phyloP scores from a whole-genome alignment of 2,797 vertebrate species.

The Pterois miles region DNA sequence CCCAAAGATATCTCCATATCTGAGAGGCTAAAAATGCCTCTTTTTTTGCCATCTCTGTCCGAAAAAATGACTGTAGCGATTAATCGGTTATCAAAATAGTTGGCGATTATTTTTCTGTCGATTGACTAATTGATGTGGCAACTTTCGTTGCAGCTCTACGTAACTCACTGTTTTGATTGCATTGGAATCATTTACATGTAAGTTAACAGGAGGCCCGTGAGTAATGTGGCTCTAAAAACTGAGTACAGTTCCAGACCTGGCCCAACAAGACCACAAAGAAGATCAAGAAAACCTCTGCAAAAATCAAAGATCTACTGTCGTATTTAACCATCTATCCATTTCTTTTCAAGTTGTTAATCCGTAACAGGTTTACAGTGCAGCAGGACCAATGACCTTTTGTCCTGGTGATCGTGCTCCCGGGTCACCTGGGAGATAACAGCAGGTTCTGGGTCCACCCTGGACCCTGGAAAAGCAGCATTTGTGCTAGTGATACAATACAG shows the following conservation, averaged over 20 bases:
- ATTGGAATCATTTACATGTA: background rate
- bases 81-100: too few relatives aligned
- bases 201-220: background rate
- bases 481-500: background rate
- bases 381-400: background rate
- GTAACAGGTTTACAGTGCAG: background rate
- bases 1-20: too few relatives aligned
- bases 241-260: background rate
- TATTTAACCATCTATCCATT: background rate
- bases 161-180: background rate
- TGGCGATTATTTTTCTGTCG: too few relatives aligned
- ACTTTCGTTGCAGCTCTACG: too few relatives aligned
- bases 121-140: too few relatives aligned
- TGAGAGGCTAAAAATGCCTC: too few relatives aligned
- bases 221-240: background rate
- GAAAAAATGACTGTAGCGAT: too few relatives aligned
- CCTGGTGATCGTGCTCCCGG: background rate
- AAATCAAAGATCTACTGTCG: background rate
- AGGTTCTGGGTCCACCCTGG: background rate
- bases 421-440: background rate
- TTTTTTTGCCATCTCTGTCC: too few relatives aligned
- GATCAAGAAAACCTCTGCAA: background rate
- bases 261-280: background rate
- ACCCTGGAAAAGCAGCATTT: background rate
- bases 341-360: background rate